These are phyloP conservation scores for Phrynocephalus guinanensis DNA, from an alignment of 2,797 vertebrate species.

Conservation along the genomic window DNA sequence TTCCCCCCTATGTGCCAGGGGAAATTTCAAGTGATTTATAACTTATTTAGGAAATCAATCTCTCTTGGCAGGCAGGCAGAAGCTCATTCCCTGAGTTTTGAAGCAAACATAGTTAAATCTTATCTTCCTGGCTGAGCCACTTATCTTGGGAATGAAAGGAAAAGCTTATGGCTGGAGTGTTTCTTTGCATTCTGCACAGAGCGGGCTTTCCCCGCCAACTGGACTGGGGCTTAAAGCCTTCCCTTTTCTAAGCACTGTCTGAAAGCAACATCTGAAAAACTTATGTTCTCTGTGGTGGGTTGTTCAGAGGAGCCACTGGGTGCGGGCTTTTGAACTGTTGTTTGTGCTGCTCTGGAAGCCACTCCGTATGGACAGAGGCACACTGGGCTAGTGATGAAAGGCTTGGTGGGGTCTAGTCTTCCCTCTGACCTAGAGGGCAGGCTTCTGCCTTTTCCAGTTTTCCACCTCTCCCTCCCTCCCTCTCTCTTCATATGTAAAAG, in stretches of 20 bases:
- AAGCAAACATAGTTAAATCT: constrained; percentile 63
- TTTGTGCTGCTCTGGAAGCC: background rate
- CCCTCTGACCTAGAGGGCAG: background rate
- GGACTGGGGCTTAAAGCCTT: constrained; percentile 3
- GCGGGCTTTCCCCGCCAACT: background rate
- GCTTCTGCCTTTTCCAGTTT: background rate
- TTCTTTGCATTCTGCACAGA: constrained; percentile 18
- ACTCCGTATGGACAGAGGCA: background rate
- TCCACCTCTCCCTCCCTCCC: background rate
- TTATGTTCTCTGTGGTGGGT: background rate
- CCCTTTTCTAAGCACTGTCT: background rate
- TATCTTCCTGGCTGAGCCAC: constrained; percentile 55
- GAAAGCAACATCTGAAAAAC: background rate
- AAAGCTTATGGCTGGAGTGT: background rate
- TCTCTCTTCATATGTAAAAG: too few relatives aligned
- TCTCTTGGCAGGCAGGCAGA: constrained; percentile 46
- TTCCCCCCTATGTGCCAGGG: constrained; percentile 16
- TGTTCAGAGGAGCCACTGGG: background rate
- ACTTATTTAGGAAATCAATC: constrained; percentile 56
- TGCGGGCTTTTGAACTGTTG: background rate
- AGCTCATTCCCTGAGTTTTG: constrained; percentile 57
- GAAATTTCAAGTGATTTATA: constrained; percentile 52
- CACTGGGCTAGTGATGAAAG: too few relatives aligned
- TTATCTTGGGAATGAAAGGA: constrained; percentile 53
- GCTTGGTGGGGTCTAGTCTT: background rate